Percentiles rank a stretch among this genome's conserved stretches.
phyloP scores from a whole-genome alignment of 2,888 invertebrate species.

The Busseola fusca region DNA sequence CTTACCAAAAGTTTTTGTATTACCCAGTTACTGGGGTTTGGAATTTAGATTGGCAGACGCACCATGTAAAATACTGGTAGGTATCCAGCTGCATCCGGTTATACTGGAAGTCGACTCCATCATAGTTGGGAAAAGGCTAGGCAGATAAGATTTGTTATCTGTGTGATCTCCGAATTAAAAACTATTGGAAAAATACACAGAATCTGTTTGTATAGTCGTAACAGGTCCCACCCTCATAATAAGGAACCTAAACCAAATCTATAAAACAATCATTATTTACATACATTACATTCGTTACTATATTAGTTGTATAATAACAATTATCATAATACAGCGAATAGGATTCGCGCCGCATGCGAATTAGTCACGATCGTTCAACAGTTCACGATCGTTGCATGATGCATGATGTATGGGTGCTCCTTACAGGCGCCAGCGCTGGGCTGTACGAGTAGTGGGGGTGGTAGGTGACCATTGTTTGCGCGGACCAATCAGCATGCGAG shows the following conservation, averaged over 20 bases:
- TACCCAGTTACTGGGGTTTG: too few relatives aligned
- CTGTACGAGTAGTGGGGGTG: constrained; percentile 1
- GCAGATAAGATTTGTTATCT: background rate
- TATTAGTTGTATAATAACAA: constrained; percentile 8
- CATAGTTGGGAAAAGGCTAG: too few relatives aligned
- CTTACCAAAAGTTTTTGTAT: too few relatives aligned
- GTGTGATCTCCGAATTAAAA: background rate
- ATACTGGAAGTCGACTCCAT: too few relatives aligned
- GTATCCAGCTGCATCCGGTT: too few relatives aligned
- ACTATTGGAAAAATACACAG: background rate
- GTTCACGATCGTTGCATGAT: constrained; percentile 30
- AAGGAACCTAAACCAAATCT: constrained; percentile 2
- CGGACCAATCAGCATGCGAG: constrained; percentile 33
- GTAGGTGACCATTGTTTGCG: constrained; percentile 15
- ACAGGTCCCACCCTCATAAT: background rate
- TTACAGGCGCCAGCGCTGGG: constrained; percentile 51
- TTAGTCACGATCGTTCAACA: constrained; percentile 23
- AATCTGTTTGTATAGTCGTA: background rate
- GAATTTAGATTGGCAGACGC: too few relatives aligned
- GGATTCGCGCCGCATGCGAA: constrained; percentile 33
- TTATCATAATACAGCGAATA: constrained; percentile 32
- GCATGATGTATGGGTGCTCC: constrained; percentile 20
- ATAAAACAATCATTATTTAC: background rate
- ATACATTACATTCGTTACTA: background rate
- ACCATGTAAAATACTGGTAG: too few relatives aligned